Evolutionary conservation across 2,888 invertebrate species (phyloP).

Genomic region (Tiliacea aurago): DNA sequence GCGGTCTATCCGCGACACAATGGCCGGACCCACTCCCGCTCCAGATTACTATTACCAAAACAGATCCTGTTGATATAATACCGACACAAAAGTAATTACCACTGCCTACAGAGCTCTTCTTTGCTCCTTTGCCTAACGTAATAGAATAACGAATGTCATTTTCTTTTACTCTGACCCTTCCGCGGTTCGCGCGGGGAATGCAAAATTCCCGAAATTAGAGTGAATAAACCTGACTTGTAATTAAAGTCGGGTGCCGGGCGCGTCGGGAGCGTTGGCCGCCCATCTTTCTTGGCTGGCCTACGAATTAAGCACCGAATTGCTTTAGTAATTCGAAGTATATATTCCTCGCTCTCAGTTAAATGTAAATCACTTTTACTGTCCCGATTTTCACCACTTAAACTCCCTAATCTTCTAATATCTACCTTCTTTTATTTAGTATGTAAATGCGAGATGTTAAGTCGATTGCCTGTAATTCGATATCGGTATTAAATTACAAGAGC

Average conservation of each 20-base stretch:
- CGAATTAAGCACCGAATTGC: constrained; percentile 90
- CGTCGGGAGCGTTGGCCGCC: constrained; percentile 80
- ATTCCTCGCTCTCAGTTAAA: constrained; percentile 87
- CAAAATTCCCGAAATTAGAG: constrained; percentile 90
- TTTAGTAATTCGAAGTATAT: constrained; percentile 89
- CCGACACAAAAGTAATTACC: constrained; percentile 86
- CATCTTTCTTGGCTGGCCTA: constrained; percentile 89
- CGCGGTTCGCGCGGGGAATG: constrained; percentile 89
- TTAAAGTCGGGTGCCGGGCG: constrained; percentile 86
- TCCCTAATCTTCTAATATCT: constrained; percentile 80
- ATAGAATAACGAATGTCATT: constrained; percentile 91
- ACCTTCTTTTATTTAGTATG: constrained; percentile 75
- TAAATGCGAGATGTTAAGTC: constrained; percentile 71
- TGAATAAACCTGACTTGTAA: constrained; percentile 90
- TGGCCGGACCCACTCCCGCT: constrained; percentile 58
- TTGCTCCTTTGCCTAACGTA: constrained; percentile 86
- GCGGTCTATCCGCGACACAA: constrained; percentile 55
- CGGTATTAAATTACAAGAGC: constrained; percentile 61
- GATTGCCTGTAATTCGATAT: constrained; percentile 66
- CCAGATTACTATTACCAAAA: constrained; percentile 72
- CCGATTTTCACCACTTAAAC: constrained; percentile 85
- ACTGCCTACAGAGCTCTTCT: constrained; percentile 78
- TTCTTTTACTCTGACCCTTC: constrained; percentile 89
- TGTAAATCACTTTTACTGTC: constrained; percentile 89
- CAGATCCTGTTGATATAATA: constrained; percentile 72